Evolutionary conservation across 2,888 invertebrate species (phyloP).

Genomic region (Ormyrus nitidulus): DNA sequence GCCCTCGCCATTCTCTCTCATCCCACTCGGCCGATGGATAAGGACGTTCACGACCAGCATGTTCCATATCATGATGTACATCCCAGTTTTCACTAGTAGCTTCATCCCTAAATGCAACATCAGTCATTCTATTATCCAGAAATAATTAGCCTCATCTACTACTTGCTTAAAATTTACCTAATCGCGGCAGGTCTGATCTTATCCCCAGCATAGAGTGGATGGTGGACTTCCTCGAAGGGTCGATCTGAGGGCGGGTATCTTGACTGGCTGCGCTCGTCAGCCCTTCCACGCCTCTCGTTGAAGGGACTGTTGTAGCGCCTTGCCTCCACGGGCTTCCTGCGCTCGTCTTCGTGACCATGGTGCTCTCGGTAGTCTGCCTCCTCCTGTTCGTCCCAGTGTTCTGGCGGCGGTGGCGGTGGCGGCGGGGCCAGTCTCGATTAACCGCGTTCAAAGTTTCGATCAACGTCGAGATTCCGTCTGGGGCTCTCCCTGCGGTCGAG

Average conservation of each 20-base stretch:
- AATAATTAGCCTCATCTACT: too few species aligned
- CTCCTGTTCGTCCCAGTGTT: slow-evolving; percentile 72
- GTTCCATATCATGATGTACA: slow-evolving; percentile 67
- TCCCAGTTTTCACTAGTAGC: slow-evolving; percentile 71
- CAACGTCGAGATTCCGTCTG: slow-evolving; percentile 17
- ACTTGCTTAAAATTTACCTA: slow-evolving; percentile 56
- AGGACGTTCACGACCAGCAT: slow-evolving; percentile 31
- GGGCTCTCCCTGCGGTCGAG: slow-evolving; percentile 66
- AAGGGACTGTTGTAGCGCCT: slow-evolving; percentile 75
- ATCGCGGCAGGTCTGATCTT: slow-evolving; percentile 64
- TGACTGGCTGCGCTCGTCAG: slow-evolving; percentile 73
- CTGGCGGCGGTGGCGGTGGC: slow-evolving; percentile 53
- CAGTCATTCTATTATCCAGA: too few species aligned
- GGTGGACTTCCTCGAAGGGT: slow-evolving; percentile 59
- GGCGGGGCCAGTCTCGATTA: slow-evolving; percentile 29
- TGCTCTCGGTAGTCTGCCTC: slow-evolving; percentile 71
- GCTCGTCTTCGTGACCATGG: slow-evolving; percentile 67
- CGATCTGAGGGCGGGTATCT: slow-evolving; percentile 60
- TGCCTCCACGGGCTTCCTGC: slow-evolving; percentile 39
- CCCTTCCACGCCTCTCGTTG: slow-evolving; percentile 68
- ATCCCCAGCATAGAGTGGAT: slow-evolving; percentile 65
- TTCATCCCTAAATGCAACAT: slow-evolving; percentile 65
- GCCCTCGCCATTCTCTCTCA: slow-evolving; percentile 71
- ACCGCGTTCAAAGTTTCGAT: slow-evolving; percentile 40
- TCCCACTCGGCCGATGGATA: slow-evolving; percentile 69